A percentile compares a stretch with the other conserved stretches of the same genome.
Conservation (phyloP, 2,113 vertebrate genomes). For the Rattus rattus region DNA sequence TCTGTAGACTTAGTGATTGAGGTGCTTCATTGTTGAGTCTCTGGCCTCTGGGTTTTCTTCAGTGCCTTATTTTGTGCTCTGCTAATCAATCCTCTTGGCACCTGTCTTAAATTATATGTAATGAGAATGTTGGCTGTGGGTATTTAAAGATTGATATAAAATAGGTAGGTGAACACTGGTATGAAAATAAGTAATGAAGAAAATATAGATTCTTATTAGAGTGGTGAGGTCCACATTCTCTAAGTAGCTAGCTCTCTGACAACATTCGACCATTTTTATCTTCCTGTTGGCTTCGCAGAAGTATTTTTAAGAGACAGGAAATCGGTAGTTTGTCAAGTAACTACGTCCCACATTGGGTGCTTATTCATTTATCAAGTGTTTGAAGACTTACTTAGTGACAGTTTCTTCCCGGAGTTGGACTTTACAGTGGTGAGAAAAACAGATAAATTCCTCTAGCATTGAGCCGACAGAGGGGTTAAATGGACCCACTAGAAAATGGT, state of each 20-base stretch:
- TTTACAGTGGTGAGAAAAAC: not conserved
- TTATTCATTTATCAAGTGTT: slow-evolving; percentile 19
- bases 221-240: not conserved
- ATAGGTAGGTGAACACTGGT: not conserved
- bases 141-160: not conserved
- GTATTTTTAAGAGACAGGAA: not conserved
- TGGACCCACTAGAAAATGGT: not conserved
- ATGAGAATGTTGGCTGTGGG: not conserved
- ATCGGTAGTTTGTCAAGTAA: not conserved
- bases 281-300: slow-evolving; percentile 8
- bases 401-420: not conserved
- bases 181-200: not conserved
- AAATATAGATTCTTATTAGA: not conserved
- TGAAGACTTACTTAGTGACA: not conserved
- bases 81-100: not conserved
- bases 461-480: not conserved
- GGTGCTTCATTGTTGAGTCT: not conserved
- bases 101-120: not conserved
- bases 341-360: not conserved
- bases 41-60: not conserved
- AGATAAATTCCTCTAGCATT: not conserved
- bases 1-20: not conserved
- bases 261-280: not conserved
- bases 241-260: not conserved
- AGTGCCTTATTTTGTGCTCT: not conserved